A percentile compares a stretch with the other conserved stretches of the same genome.
Evolutionary conservation across 2,797 vertebrate genomes (phyloP).

Genomic region (Lagocephalus sceleratus): DNA sequence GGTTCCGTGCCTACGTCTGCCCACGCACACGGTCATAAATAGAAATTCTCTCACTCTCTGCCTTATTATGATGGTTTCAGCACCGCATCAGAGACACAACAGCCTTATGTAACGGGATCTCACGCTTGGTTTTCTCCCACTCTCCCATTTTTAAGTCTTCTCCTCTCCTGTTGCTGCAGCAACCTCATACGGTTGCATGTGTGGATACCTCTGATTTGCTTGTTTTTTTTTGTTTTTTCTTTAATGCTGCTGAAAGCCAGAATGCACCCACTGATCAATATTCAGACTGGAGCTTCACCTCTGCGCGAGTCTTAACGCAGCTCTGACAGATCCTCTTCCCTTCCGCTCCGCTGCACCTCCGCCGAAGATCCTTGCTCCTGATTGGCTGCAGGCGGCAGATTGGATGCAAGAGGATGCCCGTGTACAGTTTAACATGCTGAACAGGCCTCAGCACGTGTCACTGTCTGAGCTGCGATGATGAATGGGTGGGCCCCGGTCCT

Average conservation of each 20-base stretch:
- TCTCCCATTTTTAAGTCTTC: constrained; percentile 22
- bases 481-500: constrained; percentile 42
- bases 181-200: constrained; percentile 19
- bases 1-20: constrained; percentile 60
- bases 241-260: constrained; percentile 35
- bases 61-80: constrained; percentile 46
- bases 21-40: constrained; percentile 60
- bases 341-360: constrained; percentile 32
- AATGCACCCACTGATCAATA: constrained; percentile 42
- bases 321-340: constrained; percentile 56
- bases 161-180: constrained; percentile 19
- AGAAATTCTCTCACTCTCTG: constrained; percentile 48
- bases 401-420: constrained; percentile 27
- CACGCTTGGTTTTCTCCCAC: constrained; percentile 41
- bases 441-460: constrained; percentile 20
- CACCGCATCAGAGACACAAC: constrained; percentile 62
- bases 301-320: constrained; percentile 62
- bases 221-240: too few species aligned
- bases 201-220: neutral
- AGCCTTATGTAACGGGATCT: constrained; percentile 55
- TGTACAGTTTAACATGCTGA: constrained; percentile 35
- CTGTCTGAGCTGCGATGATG: constrained; percentile 38
- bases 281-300: constrained; percentile 41
- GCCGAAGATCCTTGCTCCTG: constrained; percentile 19
- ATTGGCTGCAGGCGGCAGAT: constrained; percentile 31